Base-by-base conservation (phyloP, 2,113 vertebrate genomes). In the Misgurnus anguillicaudatus region DNA sequence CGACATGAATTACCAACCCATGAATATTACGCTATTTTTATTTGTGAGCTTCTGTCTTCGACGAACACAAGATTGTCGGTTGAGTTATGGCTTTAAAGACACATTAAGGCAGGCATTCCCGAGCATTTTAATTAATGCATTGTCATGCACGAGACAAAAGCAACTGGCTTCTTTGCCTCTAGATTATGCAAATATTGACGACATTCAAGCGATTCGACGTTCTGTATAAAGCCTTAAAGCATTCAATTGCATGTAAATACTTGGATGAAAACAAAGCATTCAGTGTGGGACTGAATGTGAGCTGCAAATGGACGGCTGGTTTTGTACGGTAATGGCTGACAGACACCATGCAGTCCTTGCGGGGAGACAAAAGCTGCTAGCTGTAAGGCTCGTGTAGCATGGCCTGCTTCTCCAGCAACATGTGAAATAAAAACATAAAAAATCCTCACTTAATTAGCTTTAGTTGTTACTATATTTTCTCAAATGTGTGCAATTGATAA, bases 311-410 rank as follows among this genome's bases (percentile, higher is more conserved):
- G 70, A 13, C 53, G 70, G 70, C 70, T 60, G 70, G 13, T 71
- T 57, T 19, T 80, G 87, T 64, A 51, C 69, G 87, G 85, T 90
- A 92, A 92, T 92, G 92, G 92, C 92, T 90, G 92, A 89, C 91
- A 84, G 89, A 86, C 83, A 85, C 86, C 89, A 71, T 45, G 72
- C 60, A 36, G 74, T 78, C 31, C 87, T 85, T 86, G 84, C 83
- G 58, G 77, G 87, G 86, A 93, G 90, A 93, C 92, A 93, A 93
- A 93, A 92, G 87, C 89, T 89, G 87, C 75, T 61, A 39, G 17
- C 38, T 67, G 47, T 38, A 61, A 71, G 41, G 42, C 64, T 17
- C 36, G 55, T 9, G 16, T 48, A 17, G 47, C 6, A 13, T 39
- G 21, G 8, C 55, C 45, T n/a, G 55, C 48, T 10, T 38, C 11